A percentile compares a stretch with the other conserved stretches of the same genome.
These are phyloP conservation scores for Mobula birostris DNA, from an alignment of 2,113 vertebrate genomes.

Conservation along the genomic window DNA sequence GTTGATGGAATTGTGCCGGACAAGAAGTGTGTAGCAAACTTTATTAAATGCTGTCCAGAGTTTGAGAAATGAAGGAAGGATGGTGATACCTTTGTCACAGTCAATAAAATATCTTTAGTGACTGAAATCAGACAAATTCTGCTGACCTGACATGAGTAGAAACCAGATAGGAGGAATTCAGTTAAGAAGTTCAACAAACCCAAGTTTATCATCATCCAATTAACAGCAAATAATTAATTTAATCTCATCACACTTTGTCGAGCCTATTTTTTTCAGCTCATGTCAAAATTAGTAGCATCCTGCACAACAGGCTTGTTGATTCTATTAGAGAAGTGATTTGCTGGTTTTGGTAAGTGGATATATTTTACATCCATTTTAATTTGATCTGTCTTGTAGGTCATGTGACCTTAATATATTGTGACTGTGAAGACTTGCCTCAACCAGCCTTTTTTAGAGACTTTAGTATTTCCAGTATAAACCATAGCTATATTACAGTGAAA, in stretches of 20 bases:
- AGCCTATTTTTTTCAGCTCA: not conserved
- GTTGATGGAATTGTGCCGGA: too few relatives aligned
- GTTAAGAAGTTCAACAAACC: not conserved
- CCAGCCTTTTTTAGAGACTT: slow-evolving; percentile 13
- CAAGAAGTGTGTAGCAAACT: too few relatives aligned
- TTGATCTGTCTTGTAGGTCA: not conserved
- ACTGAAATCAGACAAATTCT: too few relatives aligned
- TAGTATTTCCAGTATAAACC: not conserved
- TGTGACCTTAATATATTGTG: not conserved
- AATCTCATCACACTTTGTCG: not conserved
- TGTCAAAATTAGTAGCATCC: not conserved
- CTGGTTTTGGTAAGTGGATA: not conserved
- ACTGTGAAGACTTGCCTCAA: slow-evolving; percentile 22
- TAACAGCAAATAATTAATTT: not conserved
- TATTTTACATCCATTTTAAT: not conserved
- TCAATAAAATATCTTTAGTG: too few relatives aligned
- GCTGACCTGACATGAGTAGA: too few relatives aligned
- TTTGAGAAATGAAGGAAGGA: too few relatives aligned
- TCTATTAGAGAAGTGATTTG: not conserved
- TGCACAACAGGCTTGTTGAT: not conserved
- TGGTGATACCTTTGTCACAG: too few relatives aligned
- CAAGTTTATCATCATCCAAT: not conserved
- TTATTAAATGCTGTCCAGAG: too few relatives aligned
- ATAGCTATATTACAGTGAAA: not conserved
- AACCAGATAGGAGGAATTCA: too few relatives aligned